Conservation (phyloP, 2,797 vertebrate species). For the Thunnus albacares region DNA sequence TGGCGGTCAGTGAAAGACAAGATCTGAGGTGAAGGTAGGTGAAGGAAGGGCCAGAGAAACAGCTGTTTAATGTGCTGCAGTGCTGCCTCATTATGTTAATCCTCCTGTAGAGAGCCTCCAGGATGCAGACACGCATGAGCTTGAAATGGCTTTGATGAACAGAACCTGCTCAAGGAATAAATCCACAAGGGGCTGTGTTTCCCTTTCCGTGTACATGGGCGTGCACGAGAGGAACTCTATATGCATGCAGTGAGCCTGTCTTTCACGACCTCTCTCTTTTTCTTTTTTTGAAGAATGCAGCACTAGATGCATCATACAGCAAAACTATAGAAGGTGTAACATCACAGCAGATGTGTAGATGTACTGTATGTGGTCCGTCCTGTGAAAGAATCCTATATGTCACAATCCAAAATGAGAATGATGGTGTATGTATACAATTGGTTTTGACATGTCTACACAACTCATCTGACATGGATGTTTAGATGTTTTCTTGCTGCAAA, state of each 20-base stretch:
- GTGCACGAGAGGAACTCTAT: slow-evolving; percentile 11
- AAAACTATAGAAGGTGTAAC: not conserved
- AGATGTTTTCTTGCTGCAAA: not conserved
- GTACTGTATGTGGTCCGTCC: not conserved
- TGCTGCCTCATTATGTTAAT: slow-evolving; percentile 71
- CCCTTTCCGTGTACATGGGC: slow-evolving; percentile 19
- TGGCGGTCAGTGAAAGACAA: slow-evolving; percentile 30
- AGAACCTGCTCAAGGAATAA: slow-evolving; percentile 49
- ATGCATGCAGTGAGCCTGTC: not conserved
- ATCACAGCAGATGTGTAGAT: not conserved
- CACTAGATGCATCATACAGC: not conserved
- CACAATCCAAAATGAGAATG: not conserved
- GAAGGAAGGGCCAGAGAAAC: slow-evolving; percentile 32
- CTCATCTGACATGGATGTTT: not conserved
- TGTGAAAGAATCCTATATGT: not conserved
- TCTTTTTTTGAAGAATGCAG: slow-evolving; percentile 8
- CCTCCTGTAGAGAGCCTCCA: slow-evolving; percentile 53
- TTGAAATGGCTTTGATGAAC: slow-evolving; percentile 63
- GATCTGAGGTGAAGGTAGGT: slow-evolving; percentile 52
- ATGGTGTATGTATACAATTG: not conserved
- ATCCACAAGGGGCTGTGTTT: slow-evolving; percentile 38
- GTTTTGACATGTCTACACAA: not conserved
- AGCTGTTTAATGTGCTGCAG: slow-evolving; percentile 47
- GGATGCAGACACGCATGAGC: slow-evolving; percentile 49
- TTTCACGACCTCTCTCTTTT: not conserved